Conservation (phyloP, 2,888 invertebrate species). For the Athalia rosae region DNA sequence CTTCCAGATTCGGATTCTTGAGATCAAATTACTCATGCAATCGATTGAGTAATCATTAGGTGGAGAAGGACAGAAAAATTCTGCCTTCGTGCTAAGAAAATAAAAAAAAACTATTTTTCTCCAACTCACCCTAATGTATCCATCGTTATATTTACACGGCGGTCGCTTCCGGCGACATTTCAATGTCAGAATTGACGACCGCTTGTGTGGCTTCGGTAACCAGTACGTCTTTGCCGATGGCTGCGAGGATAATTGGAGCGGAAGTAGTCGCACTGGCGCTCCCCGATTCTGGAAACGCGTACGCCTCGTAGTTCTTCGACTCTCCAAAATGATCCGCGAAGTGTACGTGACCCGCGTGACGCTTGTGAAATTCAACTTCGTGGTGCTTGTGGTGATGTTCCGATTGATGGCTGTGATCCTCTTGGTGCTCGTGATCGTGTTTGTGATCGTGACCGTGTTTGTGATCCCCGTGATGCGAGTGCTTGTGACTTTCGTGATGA, state of each 20-base stretch:
- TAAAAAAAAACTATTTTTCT: too few relatives aligned
- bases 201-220: neutral
- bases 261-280: constrained; percentile 39
- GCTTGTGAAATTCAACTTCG: constrained; percentile 49
- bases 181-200: neutral
- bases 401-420: constrained; percentile 59
- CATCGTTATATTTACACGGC: constrained; percentile 20
- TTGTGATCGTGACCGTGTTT: constrained; percentile 54
- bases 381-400: constrained; percentile 52
- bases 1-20: too few relatives aligned
- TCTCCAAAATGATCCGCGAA: constrained; percentile 60
- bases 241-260: neutral
- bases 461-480: constrained; percentile 59
- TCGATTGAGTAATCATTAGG: too few relatives aligned
- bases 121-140: too few relatives aligned
- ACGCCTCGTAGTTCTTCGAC: constrained; percentile 61
- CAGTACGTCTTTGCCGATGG: neutral
- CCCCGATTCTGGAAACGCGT: constrained; percentile 59
- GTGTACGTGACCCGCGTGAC: constrained; percentile 55
- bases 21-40: too few relatives aligned
- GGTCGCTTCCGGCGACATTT: neutral
- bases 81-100: too few relatives aligned
- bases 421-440: constrained; percentile 57
- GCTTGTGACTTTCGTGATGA: constrained; percentile 59
- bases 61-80: too few relatives aligned